phyloP scores from a whole-genome alignment of 2,888 invertebrate genomes.

The Crioceris asparagi region DNA sequence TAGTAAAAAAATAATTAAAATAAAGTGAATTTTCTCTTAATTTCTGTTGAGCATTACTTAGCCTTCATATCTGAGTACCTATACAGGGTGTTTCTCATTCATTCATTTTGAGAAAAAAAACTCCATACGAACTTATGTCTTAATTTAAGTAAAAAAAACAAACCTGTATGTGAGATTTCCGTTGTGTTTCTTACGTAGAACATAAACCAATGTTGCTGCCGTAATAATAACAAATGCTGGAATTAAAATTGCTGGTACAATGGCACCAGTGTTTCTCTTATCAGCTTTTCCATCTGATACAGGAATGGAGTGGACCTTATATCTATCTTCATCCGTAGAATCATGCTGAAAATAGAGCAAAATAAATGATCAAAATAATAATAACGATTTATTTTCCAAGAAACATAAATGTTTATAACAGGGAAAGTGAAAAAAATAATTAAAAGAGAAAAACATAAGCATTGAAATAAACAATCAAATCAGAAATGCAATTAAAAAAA shows the following conservation, averaged over 20 bases:
- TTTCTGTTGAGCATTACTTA: no score
- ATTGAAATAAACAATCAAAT: no score
- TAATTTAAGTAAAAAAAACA: slow-evolving; percentile 1
- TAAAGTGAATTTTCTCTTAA: no score
- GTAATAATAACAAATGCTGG: slow-evolving; percentile 17
- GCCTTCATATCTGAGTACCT: no score
- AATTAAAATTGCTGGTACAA: slow-evolving; percentile 20
- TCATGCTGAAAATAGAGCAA: slow-evolving; percentile 15
- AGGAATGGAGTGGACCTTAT: slow-evolving; percentile 14
- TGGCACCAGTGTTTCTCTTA: slow-evolving; percentile 14
- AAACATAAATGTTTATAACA: no score
- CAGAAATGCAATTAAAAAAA: no score
- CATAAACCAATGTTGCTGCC: slow-evolving; percentile 14
- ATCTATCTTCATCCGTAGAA: slow-evolving; percentile 8
- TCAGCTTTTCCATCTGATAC: slow-evolving; percentile 2
- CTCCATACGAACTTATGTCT: no score
- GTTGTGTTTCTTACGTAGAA: slow-evolving; percentile 16
- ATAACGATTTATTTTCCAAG: neutral
- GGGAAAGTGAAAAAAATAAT: no score
- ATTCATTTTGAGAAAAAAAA: no score
- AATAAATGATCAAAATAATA: slow-evolving; percentile 2
- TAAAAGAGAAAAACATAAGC: no score
- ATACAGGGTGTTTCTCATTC: no score
- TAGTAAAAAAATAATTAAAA: no score
- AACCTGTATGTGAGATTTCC: slow-evolving; percentile 24